A percentile compares a stretch with the other conserved stretches of the same genome.
phyloP scores from a whole-genome alignment of 1,140 invertebrate genomes.

The Hestina assimilis region DNA sequence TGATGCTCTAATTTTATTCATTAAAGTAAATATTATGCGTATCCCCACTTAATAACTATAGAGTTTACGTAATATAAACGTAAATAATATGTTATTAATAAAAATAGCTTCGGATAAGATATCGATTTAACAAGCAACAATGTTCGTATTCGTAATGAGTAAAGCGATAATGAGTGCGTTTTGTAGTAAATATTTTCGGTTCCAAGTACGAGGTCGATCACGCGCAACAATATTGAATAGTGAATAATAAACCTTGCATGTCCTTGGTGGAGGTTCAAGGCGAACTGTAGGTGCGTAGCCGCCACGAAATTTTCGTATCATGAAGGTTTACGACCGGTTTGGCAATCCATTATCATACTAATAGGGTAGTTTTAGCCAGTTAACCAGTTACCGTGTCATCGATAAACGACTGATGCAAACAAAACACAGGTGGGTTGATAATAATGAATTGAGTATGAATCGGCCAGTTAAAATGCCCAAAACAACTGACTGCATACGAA shows the following conservation, averaged over 20 bases:
- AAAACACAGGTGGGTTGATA: slow-evolving; percentile 28
- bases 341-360: slow-evolving; percentile 62
- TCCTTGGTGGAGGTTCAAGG: slow-evolving; percentile 57
- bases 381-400: slow-evolving; percentile 41
- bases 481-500: slow-evolving; percentile 11
- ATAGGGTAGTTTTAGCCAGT: slow-evolving; percentile 54
- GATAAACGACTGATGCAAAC: slow-evolving; percentile 29
- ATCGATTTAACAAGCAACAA: background rate
- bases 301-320: slow-evolving; percentile 47
- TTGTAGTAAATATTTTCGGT: slow-evolving; percentile 23
- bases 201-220: slow-evolving; percentile 13
- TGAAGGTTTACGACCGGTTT: slow-evolving; percentile 49
- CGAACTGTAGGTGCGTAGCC: slow-evolving; percentile 38
- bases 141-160: background rate
- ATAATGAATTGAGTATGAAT: slow-evolving; percentile 14
- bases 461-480: slow-evolving; percentile 4
- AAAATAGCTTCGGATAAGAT: slow-evolving; percentile 1
- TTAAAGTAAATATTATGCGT: slow-evolving; percentile 9
- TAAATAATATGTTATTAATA: slow-evolving; percentile 13
- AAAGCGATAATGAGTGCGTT: slow-evolving; percentile 4
- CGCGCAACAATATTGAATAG: slow-evolving; percentile 19
- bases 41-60: background rate
- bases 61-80: slow-evolving; percentile 6
- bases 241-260: slow-evolving; percentile 38
- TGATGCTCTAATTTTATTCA: slow-evolving; percentile 40